phyloP scores from a whole-genome alignment of 2,888 invertebrate species.

The Mimumesa dahlbomi region DNA sequence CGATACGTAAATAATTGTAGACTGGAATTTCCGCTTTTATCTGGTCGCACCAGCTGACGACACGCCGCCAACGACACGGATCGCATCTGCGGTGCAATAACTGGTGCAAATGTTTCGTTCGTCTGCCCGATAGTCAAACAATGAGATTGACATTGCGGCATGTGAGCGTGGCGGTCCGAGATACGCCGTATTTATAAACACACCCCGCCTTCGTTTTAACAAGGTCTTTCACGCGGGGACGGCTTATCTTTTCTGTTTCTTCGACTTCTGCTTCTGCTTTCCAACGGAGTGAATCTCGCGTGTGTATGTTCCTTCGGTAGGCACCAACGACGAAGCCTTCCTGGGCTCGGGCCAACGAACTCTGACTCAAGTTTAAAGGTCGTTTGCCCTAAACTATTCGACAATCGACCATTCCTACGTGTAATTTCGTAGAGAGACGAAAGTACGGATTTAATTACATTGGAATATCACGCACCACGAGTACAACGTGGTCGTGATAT shows the following conservation, averaged over 20 bases:
- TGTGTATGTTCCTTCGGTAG: not conserved
- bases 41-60: too few relatives aligned
- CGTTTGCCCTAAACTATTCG: conserved; percentile 33
- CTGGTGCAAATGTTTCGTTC: conserved; percentile 16
- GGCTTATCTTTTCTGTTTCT: conserved; percentile 8
- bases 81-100: conserved; percentile 18
- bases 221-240: not conserved
- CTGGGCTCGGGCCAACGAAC: conserved; percentile 40
- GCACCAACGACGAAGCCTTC: not conserved
- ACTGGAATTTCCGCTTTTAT: not conserved
- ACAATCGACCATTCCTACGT: not conserved
- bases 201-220: not conserved
- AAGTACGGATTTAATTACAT: too few relatives aligned
- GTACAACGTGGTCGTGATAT: too few relatives aligned
- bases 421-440: conserved; percentile 1
- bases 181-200: conserved; percentile 16
- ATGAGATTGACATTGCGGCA: conserved; percentile 15
- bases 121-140: conserved; percentile 29
- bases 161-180: conserved; percentile 1
- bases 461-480: too few relatives aligned
- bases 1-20: too few relatives aligned
- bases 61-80: too few relatives aligned
- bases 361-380: conserved; percentile 35
- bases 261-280: not conserved
- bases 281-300: not conserved